A percentile compares a stretch with the other conserved stretches of the same genome.
Evolutionary conservation across 2,113 vertebrate species (phyloP).

Genomic region (Chiloscyllium plagiosum): DNA sequence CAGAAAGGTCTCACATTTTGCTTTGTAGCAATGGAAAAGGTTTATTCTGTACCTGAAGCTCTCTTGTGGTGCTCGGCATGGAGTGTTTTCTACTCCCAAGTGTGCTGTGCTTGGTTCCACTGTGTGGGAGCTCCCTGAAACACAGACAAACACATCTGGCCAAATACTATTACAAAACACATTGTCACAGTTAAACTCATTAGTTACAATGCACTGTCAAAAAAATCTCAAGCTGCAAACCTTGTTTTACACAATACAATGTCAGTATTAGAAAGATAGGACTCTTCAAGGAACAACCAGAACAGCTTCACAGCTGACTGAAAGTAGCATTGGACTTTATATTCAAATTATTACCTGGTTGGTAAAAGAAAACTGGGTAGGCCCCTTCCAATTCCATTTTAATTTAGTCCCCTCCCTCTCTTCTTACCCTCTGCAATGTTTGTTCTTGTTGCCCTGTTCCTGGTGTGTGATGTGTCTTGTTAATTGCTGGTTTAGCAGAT

Average conservation of each 20-base stretch:
- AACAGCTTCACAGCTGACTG: too few relatives aligned
- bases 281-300: too few relatives aligned
- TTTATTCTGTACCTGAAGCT: not conserved
- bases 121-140: constrained; percentile 25
- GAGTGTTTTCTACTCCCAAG: not conserved
- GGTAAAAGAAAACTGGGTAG: too few relatives aligned
- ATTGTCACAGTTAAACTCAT: not conserved
- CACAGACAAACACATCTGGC: not conserved
- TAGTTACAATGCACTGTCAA: not conserved
- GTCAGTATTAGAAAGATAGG: too few relatives aligned
- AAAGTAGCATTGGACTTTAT: too few relatives aligned
- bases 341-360: too few relatives aligned
- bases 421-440: too few relatives aligned
- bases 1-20: not conserved
- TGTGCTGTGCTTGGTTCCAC: not conserved
- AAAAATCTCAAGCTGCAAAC: not conserved
- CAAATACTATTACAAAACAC: not conserved
- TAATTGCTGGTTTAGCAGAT: too few relatives aligned
- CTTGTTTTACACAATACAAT: not conserved
- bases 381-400: too few relatives aligned
- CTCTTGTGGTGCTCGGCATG: not conserved
- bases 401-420: too few relatives aligned
- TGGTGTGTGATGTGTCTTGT: too few relatives aligned
- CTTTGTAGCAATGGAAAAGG: not conserved
- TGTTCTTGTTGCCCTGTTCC: too few relatives aligned